Evolutionary conservation across 2,888 invertebrate genomes (phyloP).

Genomic region (Ophioninae sp.): DNA sequence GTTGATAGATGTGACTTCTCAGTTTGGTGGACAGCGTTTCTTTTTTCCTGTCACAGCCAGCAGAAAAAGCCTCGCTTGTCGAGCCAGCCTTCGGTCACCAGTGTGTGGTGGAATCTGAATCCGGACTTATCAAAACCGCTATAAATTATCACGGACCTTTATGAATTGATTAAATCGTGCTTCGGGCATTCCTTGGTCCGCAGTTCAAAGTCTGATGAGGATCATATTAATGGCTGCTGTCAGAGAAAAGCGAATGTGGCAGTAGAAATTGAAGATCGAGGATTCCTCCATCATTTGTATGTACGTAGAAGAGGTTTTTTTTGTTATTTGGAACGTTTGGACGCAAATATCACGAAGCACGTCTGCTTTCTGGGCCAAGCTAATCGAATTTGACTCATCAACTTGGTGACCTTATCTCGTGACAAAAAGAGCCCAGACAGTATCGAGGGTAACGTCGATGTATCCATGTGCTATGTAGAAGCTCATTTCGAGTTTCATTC

Average conservation of each 20-base stretch:
- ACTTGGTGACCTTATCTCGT: conserved; percentile 38
- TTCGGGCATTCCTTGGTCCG: neutral
- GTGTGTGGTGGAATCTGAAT: conserved; percentile 1
- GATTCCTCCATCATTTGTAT: neutral
- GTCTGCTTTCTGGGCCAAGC: neutral
- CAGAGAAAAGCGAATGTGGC: neutral
- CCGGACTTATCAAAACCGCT: conserved; percentile 13
- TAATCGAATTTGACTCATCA: neutral
- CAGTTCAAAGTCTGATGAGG: neutral
- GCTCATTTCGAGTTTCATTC: conserved; percentile 6
- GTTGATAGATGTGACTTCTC: conserved; percentile 11
- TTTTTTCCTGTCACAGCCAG: conserved; percentile 49
- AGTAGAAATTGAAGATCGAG: neutral
- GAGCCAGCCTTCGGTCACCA: conserved; percentile 19
- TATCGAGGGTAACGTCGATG: conserved; percentile 3
- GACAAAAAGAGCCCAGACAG: conserved; percentile 15
- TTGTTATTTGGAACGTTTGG: neutral
- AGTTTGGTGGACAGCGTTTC: conserved; percentile 43
- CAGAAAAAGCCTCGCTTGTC: conserved; percentile 52
- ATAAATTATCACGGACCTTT: conserved; percentile 3
- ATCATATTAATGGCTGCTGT: neutral
- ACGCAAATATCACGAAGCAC: neutral
- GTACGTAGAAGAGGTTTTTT: neutral
- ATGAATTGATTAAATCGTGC: neutral
- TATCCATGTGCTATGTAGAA: conserved; percentile 9